Evolutionary conservation across 2,888 invertebrate species (phyloP).

Genomic region (Anoplius nigerrimus): DNA sequence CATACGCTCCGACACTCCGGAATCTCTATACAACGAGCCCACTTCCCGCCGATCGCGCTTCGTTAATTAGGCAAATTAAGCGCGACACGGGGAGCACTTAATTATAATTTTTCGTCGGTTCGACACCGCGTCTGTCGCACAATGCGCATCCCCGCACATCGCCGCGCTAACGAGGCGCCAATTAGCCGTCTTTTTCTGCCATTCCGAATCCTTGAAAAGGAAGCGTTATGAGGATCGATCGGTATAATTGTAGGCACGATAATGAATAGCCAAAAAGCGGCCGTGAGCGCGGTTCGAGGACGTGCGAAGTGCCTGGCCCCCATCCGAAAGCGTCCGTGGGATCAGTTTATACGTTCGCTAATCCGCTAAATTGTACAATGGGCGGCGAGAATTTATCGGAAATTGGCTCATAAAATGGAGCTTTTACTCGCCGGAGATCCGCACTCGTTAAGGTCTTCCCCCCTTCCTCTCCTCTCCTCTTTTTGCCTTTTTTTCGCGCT

Average conservation of each 20-base stretch:
- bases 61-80: too few species aligned
- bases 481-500: not conserved
- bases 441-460: conserved; percentile 43
- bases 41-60: too few species aligned
- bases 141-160: too few species aligned
- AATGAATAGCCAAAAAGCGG: conserved; percentile 18
- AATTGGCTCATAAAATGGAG: conserved; percentile 59
- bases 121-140: too few species aligned
- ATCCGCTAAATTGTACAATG: conserved; percentile 31
- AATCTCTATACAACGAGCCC: too few species aligned
- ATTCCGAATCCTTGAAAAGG: not conserved
- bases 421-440: conserved; percentile 54
- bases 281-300: not conserved
- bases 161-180: too few species aligned
- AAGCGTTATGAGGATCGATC: conserved; percentile 9
- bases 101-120: too few species aligned
- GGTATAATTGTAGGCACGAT: conserved; percentile 25
- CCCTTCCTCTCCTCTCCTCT: not conserved
- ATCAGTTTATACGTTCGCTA: conserved; percentile 22
- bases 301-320: conserved; percentile 13
- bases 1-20: too few species aligned
- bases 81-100: too few species aligned
- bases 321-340: too few species aligned
- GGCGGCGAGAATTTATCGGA: conserved; percentile 55
- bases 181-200: too few species aligned